Conservation (phyloP, 2,113 vertebrate species). For the Orcinus orca region DNA sequence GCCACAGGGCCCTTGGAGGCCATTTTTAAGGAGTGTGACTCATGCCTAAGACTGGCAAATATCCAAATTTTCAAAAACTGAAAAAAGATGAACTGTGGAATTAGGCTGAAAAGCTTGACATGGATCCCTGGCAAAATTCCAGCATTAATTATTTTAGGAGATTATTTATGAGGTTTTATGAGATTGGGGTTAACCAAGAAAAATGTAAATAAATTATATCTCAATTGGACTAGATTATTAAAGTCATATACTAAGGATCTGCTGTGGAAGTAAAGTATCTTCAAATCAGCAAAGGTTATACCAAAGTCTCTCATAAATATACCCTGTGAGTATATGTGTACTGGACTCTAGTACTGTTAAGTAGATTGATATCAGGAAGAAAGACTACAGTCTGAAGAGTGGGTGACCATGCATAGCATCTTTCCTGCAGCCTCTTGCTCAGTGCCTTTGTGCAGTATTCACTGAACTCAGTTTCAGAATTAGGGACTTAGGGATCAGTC, state of each 20-base stretch:
- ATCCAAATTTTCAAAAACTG: background rate
- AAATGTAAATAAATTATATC: background rate
- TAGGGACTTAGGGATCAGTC: background rate
- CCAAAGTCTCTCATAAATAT: background rate
- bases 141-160: background rate
- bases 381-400: background rate
- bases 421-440: background rate
- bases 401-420: background rate
- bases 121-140: background rate
- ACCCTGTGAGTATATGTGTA: background rate
- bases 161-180: background rate
- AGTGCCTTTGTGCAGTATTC: background rate
- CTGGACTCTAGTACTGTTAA: background rate
- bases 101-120: background rate
- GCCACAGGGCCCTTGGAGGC: background rate
- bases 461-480: background rate
- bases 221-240: background rate
- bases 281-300: background rate
- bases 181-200: background rate
- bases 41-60: background rate
- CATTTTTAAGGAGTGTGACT: background rate
- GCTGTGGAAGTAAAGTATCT: background rate
- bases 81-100: background rate
- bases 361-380: background rate
- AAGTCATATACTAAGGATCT: background rate